phyloP scores from a whole-genome alignment of 2,888 invertebrate species.

The Lapara coniferarum region DNA sequence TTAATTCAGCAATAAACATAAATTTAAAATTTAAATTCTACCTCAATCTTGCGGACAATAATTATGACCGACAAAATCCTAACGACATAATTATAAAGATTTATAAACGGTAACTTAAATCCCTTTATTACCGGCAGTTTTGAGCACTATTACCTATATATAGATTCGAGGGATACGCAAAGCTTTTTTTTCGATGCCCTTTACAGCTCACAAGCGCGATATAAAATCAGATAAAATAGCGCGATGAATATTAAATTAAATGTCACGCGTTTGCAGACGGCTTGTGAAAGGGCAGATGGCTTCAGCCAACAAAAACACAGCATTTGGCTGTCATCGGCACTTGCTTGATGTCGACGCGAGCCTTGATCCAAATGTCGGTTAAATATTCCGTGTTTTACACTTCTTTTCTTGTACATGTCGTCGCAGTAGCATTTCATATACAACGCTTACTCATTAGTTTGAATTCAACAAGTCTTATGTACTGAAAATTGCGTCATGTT shows the following conservation, averaged over 20 bases:
- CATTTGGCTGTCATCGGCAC: slow-evolving; percentile 35
- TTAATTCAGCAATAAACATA: not conserved
- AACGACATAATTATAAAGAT: slow-evolving; percentile 9
- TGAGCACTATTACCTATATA: not conserved
- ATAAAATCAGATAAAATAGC: slow-evolving; percentile 45
- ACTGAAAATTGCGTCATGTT: not conserved
- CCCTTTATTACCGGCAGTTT: not conserved
- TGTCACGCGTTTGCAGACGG: slow-evolving; percentile 54
- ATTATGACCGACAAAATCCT: not conserved
- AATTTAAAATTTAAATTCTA: not conserved
- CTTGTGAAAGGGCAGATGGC: slow-evolving; percentile 56
- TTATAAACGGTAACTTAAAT: not conserved
- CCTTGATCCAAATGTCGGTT: slow-evolving; percentile 4
- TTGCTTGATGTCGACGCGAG: slow-evolving; percentile 19
- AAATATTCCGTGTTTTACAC: slow-evolving; percentile 15
- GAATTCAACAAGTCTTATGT: not conserved
- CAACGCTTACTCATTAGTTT: not conserved
- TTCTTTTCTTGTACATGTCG: not conserved
- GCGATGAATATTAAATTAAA: slow-evolving; percentile 58
- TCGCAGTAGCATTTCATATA: not conserved
- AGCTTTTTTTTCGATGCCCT: slow-evolving; percentile 45
- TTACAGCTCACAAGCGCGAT: slow-evolving; percentile 46
- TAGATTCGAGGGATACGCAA: slow-evolving; percentile 2
- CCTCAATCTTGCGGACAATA: not conserved
- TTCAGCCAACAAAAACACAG: slow-evolving; percentile 44